These are phyloP conservation scores for Sphinx pinastri DNA, from an alignment of 2,888 invertebrate species.

Conservation along the genomic window DNA sequence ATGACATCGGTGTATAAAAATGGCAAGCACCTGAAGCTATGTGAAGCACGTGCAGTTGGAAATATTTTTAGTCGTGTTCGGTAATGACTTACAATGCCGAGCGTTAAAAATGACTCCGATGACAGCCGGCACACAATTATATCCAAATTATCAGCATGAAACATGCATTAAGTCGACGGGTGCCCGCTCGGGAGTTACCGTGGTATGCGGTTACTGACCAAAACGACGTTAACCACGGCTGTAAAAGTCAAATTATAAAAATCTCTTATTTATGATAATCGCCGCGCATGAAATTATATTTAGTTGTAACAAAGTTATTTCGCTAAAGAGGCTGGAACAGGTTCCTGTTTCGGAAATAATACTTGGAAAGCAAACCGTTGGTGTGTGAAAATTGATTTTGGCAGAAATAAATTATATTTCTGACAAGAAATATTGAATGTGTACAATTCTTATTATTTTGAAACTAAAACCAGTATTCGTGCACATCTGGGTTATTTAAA, in stretches of 20 bases:
- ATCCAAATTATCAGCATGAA: slow-evolving; percentile 39
- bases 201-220: slow-evolving; percentile 14
- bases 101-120: slow-evolving; percentile 31
- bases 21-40: neutral
- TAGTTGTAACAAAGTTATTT: neutral
- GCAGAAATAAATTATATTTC: too few relatives aligned
- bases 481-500: too few relatives aligned
- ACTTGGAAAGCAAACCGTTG: neutral
- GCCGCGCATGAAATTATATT: neutral
- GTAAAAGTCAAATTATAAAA: slow-evolving; percentile 13
- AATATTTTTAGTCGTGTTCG: slow-evolving; percentile 1
- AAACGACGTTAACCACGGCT: slow-evolving; percentile 1
- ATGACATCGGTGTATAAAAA: neutral
- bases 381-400: too few relatives aligned
- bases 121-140: slow-evolving; percentile 34
- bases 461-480: too few relatives aligned
- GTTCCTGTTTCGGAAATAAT: neutral
- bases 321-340: neutral
- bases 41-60: slow-evolving; percentile 1
- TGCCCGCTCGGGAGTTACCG: slow-evolving; percentile 4
- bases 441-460: too few relatives aligned
- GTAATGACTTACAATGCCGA: slow-evolving; percentile 29
- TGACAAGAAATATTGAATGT: too few relatives aligned
- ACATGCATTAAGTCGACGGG: slow-evolving; percentile 35
- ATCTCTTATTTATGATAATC: slow-evolving; percentile 7